Conservation (phyloP, 2,113 vertebrate genomes). For the Periophthalmodon schlosseri region DNA sequence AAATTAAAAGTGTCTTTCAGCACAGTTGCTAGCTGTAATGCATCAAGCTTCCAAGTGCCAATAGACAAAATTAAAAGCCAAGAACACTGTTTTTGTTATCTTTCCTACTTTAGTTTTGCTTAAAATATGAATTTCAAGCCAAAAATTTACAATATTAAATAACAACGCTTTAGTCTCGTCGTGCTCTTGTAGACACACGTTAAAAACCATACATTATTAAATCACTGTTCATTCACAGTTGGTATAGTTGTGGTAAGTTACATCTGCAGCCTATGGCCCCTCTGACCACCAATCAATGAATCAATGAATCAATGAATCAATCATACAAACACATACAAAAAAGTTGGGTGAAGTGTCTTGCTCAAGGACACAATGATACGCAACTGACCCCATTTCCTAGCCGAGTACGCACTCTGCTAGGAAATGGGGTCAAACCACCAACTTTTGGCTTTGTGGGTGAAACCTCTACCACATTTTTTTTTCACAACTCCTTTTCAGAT, state of each 20-base stretch:
- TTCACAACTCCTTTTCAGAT: too few species aligned
- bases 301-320: background rate
- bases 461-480: too few species aligned
- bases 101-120: background rate
- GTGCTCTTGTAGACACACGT: background rate
- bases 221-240: background rate
- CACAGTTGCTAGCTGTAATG: constrained; percentile 2
- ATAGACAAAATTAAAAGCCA: background rate
- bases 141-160: background rate
- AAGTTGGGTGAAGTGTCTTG: background rate
- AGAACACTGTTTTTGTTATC: background rate
- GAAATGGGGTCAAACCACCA: background rate
- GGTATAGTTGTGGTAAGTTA: background rate
- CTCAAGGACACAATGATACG: background rate
- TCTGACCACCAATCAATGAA: background rate
- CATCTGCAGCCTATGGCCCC: background rate
- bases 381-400: too few species aligned
- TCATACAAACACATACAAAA: background rate
- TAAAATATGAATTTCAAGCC: background rate
- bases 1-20: constrained; percentile 19
- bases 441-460: background rate
- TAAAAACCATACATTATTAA: background rate
- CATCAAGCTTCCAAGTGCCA: background rate
- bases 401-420: too few species aligned
- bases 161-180: background rate